A percentile compares a stretch with the other conserved stretches of the same genome.
These are phyloP conservation scores for Mirza zaza DNA, from an alignment of 2,113 vertebrate species.

Conservation along the genomic window DNA sequence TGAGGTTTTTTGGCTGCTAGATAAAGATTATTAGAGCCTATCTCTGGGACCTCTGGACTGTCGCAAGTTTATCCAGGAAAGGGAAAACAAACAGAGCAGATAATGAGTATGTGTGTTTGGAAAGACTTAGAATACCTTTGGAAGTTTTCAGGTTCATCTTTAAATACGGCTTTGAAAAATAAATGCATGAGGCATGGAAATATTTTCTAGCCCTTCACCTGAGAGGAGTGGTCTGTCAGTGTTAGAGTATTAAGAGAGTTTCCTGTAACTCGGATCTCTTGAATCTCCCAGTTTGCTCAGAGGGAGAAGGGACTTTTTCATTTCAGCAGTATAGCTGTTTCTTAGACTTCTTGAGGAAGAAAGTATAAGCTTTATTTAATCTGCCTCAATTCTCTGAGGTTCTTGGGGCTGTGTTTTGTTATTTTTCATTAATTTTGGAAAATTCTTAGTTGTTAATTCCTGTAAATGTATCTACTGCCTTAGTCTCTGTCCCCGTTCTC, in stretches of 20 bases:
- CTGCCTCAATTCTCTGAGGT: not conserved
- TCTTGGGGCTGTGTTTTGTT: not conserved
- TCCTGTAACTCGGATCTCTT: conserved; percentile 48
- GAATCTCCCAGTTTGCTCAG: conserved; percentile 29
- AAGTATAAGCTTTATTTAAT: not conserved
- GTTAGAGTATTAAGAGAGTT: conserved; percentile 52
- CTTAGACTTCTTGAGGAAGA: not conserved
- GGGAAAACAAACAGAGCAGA: conserved; percentile 78
- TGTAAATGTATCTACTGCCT: not conserved
- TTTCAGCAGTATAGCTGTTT: not conserved
- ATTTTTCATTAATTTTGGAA: not conserved
- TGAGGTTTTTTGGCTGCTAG: not conserved
- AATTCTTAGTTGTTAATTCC: not conserved
- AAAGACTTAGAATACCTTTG: conserved; percentile 74
- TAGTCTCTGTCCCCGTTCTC: not conserved
- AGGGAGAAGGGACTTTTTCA: not conserved
- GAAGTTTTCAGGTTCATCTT: conserved; percentile 80
- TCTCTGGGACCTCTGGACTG: no score
- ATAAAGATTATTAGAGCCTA: not conserved
- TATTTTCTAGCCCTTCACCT: conserved; percentile 59
- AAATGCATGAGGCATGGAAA: conserved; percentile 68
- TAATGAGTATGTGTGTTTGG: conserved; percentile 76
- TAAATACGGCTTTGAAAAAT: conserved; percentile 76
- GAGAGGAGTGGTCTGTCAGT: conserved; percentile 68
- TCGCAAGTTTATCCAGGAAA: no score